Percentiles rank a stretch among this genome's conserved stretches.
phyloP scores from a whole-genome alignment of 2,113 vertebrate species.

The Pogonocichla stellata region DNA sequence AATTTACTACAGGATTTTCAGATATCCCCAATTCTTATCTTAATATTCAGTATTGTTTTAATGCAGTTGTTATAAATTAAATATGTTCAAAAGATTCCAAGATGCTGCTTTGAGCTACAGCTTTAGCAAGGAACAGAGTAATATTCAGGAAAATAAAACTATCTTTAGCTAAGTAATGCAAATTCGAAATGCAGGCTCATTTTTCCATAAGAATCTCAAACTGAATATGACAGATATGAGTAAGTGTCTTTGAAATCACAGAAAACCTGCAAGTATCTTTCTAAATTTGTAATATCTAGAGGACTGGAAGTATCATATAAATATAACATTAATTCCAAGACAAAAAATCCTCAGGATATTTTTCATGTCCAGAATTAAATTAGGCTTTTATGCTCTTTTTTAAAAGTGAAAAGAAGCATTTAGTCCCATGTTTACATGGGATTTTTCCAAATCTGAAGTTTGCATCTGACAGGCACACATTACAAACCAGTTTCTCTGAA shows the following conservation, averaged over 20 bases:
- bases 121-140: neutral
- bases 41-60: neutral
- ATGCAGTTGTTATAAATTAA: neutral
- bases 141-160: neutral
- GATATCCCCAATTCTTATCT: neutral
- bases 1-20: neutral
- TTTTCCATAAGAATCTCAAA: slow-evolving; percentile 17
- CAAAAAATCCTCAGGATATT: neutral
- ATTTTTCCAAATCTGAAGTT: neutral
- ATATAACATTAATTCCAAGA: neutral
- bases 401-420: neutral
- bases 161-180: neutral
- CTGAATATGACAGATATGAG: slow-evolving; percentile 9
- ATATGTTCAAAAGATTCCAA: neutral
- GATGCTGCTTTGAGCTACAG: neutral
- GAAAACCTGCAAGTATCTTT: slow-evolving; percentile 5
- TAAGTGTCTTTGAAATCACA: neutral
- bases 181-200: slow-evolving; percentile 6
- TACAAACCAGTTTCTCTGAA: neutral
- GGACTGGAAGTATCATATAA: neutral
- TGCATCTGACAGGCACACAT: neutral
- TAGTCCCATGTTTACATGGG: neutral
- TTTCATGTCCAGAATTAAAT: slow-evolving; percentile 20
- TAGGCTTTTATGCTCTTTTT: neutral
- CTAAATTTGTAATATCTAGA: neutral